phyloP scores from a whole-genome alignment of 1,140 invertebrate genomes.

The Prorops nasuta region DNA sequence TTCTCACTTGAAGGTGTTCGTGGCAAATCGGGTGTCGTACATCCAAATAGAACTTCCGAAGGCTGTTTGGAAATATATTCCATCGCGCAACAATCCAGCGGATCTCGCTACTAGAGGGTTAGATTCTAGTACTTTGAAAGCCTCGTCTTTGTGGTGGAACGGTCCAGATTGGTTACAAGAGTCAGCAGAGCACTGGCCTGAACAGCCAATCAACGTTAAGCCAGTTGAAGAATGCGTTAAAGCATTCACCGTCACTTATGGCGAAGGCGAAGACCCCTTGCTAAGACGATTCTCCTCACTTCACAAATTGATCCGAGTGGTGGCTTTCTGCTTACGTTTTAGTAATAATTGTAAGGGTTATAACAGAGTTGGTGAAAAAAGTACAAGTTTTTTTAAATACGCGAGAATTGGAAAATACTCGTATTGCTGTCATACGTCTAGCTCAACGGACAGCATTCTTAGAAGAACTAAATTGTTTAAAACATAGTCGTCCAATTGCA shows the following conservation, averaged over 20 bases:
- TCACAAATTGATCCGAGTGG: slow-evolving; percentile 1
- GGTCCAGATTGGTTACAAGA: not conserved
- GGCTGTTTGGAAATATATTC: slow-evolving; percentile 8
- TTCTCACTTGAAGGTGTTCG: not conserved
- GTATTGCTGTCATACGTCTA: not conserved
- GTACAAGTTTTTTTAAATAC: not conserved
- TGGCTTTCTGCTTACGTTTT: slow-evolving; percentile 4
- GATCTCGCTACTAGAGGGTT: no score
- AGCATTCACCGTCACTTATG: not conserved
- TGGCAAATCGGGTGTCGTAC: not conserved
- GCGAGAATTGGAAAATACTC: not conserved
- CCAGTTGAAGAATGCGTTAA: not conserved
- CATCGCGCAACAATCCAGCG: no score
- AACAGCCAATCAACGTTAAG: not conserved
- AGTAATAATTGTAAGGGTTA: not conserved
- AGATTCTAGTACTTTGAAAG: not conserved
- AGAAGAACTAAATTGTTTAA: not conserved
- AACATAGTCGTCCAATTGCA: not conserved
- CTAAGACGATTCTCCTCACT: not conserved
- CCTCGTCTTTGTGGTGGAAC: not conserved
- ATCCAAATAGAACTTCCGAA: not conserved
- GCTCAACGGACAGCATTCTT: not conserved
- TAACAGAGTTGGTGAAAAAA: not conserved
- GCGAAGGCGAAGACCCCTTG: not conserved
- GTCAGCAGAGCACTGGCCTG: not conserved